phyloP scores from a whole-genome alignment of 2,797 vertebrate species.

The Phaenicophaeus curvirostris region DNA sequence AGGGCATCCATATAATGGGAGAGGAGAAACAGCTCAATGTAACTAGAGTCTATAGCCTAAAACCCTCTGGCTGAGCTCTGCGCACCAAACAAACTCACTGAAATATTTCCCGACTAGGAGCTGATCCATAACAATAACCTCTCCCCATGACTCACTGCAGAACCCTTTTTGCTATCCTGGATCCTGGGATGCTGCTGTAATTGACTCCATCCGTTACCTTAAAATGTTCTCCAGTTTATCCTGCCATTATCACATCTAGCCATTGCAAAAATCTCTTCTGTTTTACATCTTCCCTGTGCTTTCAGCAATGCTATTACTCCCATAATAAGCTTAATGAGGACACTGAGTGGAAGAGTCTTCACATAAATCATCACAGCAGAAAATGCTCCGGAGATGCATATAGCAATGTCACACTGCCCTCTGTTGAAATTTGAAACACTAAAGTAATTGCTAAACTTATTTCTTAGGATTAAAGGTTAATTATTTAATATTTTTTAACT shows the following conservation, averaged over 20 bases:
- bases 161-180: conserved; percentile 19
- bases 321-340: conserved; percentile 68
- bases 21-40: neutral
- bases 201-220: conserved; percentile 63
- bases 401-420: conserved; percentile 72
- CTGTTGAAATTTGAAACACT: conserved; percentile 56
- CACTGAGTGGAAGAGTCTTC: conserved; percentile 54
- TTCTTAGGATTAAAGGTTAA: conserved; percentile 56
- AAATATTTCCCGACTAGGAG: neutral
- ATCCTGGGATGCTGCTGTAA: conserved; percentile 42
- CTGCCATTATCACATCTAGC: conserved; percentile 54
- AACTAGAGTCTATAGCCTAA: neutral
- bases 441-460: neutral
- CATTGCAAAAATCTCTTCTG: conserved; percentile 49
- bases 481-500: conserved; percentile 51
- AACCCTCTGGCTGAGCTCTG: neutral
- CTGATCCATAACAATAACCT: conserved; percentile 24
- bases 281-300: conserved; percentile 52
- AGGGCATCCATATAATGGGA: neutral
- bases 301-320: conserved; percentile 62
- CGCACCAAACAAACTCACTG: neutral
- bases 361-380: conserved; percentile 55
- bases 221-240: conserved; percentile 60
- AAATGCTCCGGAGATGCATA: neutral
- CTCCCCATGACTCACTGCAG: neutral